Evolutionary conservation across 2,888 invertebrate genomes (phyloP).

Genomic region (Lymantria monacha): DNA sequence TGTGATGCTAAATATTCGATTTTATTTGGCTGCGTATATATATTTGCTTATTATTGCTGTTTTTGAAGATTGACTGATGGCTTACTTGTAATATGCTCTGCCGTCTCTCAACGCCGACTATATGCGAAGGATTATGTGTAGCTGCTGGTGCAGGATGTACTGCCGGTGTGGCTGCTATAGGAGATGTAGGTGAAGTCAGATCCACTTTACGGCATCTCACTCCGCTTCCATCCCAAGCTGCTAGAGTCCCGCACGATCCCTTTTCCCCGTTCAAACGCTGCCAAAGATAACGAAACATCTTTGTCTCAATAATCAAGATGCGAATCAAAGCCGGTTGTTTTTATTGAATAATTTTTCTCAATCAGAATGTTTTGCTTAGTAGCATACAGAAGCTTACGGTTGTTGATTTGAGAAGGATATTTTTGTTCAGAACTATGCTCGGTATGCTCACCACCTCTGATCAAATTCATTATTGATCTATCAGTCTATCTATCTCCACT

Average conservation of each 20-base stretch:
- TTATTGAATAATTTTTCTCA: slow-evolving; percentile 13
- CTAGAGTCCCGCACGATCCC: slow-evolving; percentile 85
- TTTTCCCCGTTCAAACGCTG: slow-evolving; percentile 86
- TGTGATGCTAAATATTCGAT: too few relatives aligned
- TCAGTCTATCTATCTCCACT: too few relatives aligned
- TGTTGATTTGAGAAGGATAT: too few relatives aligned
- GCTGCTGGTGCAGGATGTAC: slow-evolving; percentile 62
- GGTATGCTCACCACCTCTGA: too few relatives aligned
- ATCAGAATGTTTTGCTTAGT: not conserved
- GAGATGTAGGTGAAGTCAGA: slow-evolving; percentile 71
- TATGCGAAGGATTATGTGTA: slow-evolving; percentile 53
- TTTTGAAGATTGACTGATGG: too few relatives aligned
- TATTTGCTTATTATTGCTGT: too few relatives aligned
- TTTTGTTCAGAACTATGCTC: too few relatives aligned
- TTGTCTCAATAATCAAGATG: slow-evolving; percentile 40
- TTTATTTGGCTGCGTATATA: too few relatives aligned
- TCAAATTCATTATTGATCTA: too few relatives aligned
- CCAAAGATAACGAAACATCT: slow-evolving; percentile 42
- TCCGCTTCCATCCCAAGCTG: slow-evolving; percentile 85
- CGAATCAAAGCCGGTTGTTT: slow-evolving; percentile 23
- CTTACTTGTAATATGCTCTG: slow-evolving; percentile 80
- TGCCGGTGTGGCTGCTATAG: slow-evolving; percentile 60
- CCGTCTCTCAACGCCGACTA: slow-evolving; percentile 68
- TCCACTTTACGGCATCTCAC: slow-evolving; percentile 84
- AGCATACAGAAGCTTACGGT: too few relatives aligned